Conservation (phyloP, 2,113 vertebrate species). For the Callipepla californica region DNA sequence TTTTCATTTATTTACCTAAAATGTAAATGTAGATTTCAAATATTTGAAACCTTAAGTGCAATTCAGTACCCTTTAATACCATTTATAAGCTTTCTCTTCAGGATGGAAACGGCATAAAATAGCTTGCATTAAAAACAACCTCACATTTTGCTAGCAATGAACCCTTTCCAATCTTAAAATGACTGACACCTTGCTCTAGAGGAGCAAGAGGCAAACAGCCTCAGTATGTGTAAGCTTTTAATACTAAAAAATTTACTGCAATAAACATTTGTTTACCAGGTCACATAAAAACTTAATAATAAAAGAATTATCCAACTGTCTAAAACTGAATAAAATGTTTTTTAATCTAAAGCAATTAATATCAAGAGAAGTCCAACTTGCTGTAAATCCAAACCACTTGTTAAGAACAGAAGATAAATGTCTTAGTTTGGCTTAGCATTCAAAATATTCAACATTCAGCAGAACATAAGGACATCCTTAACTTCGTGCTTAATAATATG, state of each 20-base stretch:
- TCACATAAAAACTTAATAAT: not conserved
- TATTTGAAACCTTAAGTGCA: not conserved
- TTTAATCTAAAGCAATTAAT: not conserved
- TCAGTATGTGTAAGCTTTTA: not conserved
- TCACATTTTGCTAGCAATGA: not conserved
- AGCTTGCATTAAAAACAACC: not conserved
- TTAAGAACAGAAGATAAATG: not conserved
- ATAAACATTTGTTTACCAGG: not conserved
- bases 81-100: constrained; percentile 33
- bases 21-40: not conserved
- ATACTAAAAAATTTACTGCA: not conserved
- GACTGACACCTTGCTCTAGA: not conserved
- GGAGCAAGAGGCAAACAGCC: not conserved
- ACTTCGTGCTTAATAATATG: not conserved
- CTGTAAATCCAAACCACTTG: constrained; percentile 7
- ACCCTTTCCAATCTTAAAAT: not conserved
- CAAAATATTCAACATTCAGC: not conserved
- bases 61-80: not conserved
- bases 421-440: not conserved
- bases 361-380: not conserved
- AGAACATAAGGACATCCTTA: not conserved
- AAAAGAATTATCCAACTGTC: not conserved
- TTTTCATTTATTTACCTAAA: not conserved
- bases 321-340: not conserved
- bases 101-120: not conserved